A percentile compares a stretch with the other conserved stretches of the same genome.
phyloP scores from a whole-genome alignment of 1,140 invertebrate genomes.

The Paralvinella palmiformis region DNA sequence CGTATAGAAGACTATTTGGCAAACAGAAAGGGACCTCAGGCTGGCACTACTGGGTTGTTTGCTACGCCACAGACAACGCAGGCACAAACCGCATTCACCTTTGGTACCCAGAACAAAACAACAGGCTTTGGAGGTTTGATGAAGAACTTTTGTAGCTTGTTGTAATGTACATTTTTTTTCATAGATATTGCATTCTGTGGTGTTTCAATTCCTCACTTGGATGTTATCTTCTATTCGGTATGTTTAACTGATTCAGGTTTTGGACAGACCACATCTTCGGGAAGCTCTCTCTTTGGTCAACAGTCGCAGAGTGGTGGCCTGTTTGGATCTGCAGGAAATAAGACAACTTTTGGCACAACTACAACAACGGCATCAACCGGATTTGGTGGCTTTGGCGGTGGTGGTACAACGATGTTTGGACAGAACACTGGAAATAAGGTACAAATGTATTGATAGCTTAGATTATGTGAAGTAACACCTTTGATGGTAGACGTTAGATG shows the following conservation, averaged over 20 bases:
- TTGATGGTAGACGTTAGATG: no score
- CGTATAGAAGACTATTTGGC: constrained; percentile 87
- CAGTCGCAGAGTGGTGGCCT: constrained; percentile 7
- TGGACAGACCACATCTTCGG: neutral
- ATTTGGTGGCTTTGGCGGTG: constrained; percentile 37
- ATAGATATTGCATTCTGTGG: no score
- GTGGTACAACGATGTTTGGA: constrained; percentile 20
- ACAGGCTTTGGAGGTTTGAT: neutral
- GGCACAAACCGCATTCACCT: constrained; percentile 23
- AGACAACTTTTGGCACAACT: constrained; percentile 22
- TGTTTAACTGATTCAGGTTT: constrained; percentile 15
- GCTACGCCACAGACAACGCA: constrained; percentile 24
- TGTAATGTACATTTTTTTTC: no score
- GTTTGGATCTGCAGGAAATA: constrained; percentile 17
- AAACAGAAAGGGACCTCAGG: constrained; percentile 69
- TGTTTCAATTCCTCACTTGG: no score
- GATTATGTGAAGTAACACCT: constrained; percentile 25
- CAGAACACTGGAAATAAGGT: neutral
- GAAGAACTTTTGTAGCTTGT: no score
- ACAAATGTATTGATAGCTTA: constrained; percentile 12
- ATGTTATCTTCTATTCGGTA: no score
- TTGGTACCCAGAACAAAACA: constrained; percentile 22
- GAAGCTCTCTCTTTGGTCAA: constrained; percentile 26
- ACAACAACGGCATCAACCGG: constrained; percentile 24
- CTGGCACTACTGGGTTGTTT: constrained; percentile 24